phyloP scores from a whole-genome alignment of 1,140 invertebrate genomes.

The Nebria ingens region DNA sequence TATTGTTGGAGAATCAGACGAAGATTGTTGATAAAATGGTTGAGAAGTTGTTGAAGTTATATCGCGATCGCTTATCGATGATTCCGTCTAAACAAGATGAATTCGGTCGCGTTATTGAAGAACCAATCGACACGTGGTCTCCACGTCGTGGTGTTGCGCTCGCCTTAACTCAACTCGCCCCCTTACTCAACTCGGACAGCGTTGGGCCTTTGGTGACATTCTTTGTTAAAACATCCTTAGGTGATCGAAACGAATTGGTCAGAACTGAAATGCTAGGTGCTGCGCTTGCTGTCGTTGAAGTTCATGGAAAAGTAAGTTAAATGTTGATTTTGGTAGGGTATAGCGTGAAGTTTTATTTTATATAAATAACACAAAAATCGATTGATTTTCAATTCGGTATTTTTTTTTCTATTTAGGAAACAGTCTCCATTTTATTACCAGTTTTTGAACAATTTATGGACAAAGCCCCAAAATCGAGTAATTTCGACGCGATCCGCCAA shows the following conservation, averaged over 20 bases:
- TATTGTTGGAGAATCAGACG: constrained; percentile 47
- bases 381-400: too few species aligned
- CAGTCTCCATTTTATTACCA: constrained; percentile 64
- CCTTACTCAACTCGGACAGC: constrained; percentile 52
- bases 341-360: too few species aligned
- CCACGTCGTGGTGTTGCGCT: constrained; percentile 79
- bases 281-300: constrained; percentile 80
- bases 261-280: constrained; percentile 85
- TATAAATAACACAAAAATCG: too few species aligned
- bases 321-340: constrained; percentile 26
- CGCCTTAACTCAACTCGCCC: constrained; percentile 63
- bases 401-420: constrained; percentile 35
- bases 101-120: constrained; percentile 80
- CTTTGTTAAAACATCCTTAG: constrained; percentile 79
- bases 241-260: constrained; percentile 74
- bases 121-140: constrained; percentile 80
- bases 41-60: constrained; percentile 57
- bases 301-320: constrained; percentile 73
- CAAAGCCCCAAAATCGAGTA: constrained; percentile 79
- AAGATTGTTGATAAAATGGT: constrained; percentile 46
- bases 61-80: constrained; percentile 65
- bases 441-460: constrained; percentile 87
- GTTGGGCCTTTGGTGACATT: constrained; percentile 65
- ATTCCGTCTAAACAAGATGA: constrained; percentile 80
- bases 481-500: constrained; percentile 86